Evolutionary conservation across 2,797 vertebrate genomes (phyloP), one percentile per base, ranked within the genome.

Genomic region (Amphiprion clarkii): DNA sequence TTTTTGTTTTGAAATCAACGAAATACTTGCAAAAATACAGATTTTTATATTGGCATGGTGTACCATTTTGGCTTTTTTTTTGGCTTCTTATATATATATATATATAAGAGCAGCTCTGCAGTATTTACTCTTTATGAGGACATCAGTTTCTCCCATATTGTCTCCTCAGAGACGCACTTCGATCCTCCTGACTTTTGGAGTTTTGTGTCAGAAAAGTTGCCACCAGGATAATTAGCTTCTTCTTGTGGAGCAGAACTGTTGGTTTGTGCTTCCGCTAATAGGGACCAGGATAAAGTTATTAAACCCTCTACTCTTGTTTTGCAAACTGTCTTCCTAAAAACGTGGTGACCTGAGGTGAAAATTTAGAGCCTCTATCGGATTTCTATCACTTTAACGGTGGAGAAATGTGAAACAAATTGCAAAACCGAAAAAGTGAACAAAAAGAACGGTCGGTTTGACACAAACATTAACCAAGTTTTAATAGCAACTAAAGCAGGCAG

Each of bases 381-480:
- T 42, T 14, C 40, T 42, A 42, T 42, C 14, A 42, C 13, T 42
- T 16, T 16, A 42, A 42, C 8, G 0, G 8, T 36, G 8, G 10
- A 36, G 33, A 7, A 36, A 44, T 44, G 16, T 3, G 13, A 44
- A 44, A 16, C 44, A 48, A 48, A n/a, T 16, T 42, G 14, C 3
- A 48, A 17, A 48, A 46, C 14, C 11, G 21, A 9, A 21, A 16
- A 70, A 67, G 48, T 76, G 59, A 86, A 74, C 39, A 63, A 58
- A 73, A 19, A 9, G 23, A 3, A 17, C 14, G 36, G 13, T 14
- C 4, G 54, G 19, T 44, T 23, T 70, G 57, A 81, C 55, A 71
- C 36, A n/a, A 63, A 66, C 73, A 70, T 67, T 74, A 64, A 79
- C 13, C 11, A 29, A 51, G 51, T 79, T 82, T 84, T 76, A 81